Evolutionary conservation across 23 tunicate genomes (phyloP).

Genomic region (Ascidia mentula): DNA sequence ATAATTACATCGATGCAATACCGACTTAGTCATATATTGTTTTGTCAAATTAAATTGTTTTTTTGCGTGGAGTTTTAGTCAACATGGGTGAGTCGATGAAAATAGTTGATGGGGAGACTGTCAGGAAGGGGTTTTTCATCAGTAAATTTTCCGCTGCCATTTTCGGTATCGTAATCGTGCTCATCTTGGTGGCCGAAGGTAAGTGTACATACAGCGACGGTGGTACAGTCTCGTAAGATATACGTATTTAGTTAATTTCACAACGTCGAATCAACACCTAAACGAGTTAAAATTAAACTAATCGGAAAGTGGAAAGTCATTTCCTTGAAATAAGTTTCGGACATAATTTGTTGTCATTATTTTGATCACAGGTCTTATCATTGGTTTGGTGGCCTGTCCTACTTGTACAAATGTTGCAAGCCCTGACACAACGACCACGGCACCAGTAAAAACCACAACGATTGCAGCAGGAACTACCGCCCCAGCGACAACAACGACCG

Average conservation of each 20-base stretch:
- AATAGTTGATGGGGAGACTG: background rate
- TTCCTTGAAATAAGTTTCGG: no score
- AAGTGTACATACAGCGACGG: no score
- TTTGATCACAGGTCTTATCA: background rate
- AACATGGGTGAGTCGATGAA: slow-evolving; percentile 2
- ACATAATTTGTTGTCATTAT: no score
- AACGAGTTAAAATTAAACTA: no score
- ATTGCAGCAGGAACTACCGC: background rate
- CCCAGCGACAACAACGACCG: background rate
- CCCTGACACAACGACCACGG: background rate
- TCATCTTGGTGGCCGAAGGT: background rate
- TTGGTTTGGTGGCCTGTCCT: background rate
- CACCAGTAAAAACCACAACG: background rate
- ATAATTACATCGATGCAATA: no score
- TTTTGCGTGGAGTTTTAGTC: no score
- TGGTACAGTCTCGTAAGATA: no score
- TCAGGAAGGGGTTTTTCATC: background rate
- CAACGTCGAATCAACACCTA: no score
- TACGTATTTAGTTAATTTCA: no score
- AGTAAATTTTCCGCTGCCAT: background rate
- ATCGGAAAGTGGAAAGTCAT: no score
- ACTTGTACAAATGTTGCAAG: background rate
- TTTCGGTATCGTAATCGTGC: background rate
- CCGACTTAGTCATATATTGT: no score
- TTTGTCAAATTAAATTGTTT: no score